Evolutionary conservation across 2,888 invertebrate genomes (phyloP).

Genomic region (Acanthoscelides obtectus): DNA sequence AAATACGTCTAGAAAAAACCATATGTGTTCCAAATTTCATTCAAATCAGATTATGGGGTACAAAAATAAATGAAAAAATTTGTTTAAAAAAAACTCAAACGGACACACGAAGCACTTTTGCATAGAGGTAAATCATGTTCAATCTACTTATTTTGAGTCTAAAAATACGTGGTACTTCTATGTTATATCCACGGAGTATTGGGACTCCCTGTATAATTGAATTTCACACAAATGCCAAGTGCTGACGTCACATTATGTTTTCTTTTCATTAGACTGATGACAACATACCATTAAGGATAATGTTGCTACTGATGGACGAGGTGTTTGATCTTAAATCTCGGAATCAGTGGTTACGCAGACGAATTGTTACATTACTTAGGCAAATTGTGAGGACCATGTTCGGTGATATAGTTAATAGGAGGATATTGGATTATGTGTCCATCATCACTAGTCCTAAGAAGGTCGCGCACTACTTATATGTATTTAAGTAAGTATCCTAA

Average conservation of each 20-base stretch:
- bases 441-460: conserved; percentile 82
- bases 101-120: no score
- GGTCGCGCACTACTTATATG: conserved; percentile 79
- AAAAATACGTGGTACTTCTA: no score
- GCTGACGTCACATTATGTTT: neutral
- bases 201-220: no score
- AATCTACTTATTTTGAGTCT: no score
- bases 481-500: conserved; percentile 74
- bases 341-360: conserved; percentile 75
- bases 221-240: neutral
- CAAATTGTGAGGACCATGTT: conserved; percentile 77
- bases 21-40: no score
- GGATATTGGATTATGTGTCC: conserved; percentile 84
- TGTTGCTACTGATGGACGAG: conserved; percentile 77
- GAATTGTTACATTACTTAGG: conserved; percentile 69
- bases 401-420: conserved; percentile 78
- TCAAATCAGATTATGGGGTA: no score
- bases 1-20: no score
- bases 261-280: conserved; percentile 52
- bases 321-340: conserved; percentile 77
- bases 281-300: conserved; percentile 76
- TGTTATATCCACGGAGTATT: no score
- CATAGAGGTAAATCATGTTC: no score
- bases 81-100: no score
- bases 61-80: no score